Percentiles rank a stretch among this genome's conserved stretches.
Evolutionary conservation across 2,888 invertebrate genomes (phyloP).

Genomic region (Metallyticus violacea): DNA sequence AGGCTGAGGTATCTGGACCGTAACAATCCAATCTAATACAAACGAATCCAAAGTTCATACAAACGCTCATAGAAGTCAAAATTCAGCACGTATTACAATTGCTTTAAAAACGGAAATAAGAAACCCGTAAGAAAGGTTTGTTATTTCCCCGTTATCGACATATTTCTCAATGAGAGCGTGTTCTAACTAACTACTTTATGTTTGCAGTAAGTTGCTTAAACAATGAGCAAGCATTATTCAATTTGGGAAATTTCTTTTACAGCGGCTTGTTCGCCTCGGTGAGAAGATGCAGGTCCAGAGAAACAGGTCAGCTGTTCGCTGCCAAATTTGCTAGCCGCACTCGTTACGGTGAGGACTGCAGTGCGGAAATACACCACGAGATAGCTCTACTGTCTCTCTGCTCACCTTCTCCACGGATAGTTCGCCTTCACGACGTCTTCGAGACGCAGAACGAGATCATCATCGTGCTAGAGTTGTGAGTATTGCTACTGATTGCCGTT

Average conservation of each 20-base stretch:
- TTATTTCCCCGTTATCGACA: too few relatives aligned
- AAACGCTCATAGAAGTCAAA: too few relatives aligned
- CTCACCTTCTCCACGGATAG: conserved; percentile 49
- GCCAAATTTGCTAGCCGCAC: conserved; percentile 56
- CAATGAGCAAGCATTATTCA: neutral
- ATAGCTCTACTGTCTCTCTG: conserved; percentile 53
- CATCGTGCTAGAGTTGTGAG: conserved; percentile 58
- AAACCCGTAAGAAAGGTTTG: too few relatives aligned
- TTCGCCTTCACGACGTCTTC: conserved; percentile 54
- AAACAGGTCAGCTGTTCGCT: conserved; percentile 50
- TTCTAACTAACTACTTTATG: too few relatives aligned
- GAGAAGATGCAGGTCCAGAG: conserved; percentile 49
- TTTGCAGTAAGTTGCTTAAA: too few relatives aligned
- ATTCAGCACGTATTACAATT: too few relatives aligned
- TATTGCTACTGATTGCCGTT: conserved; percentile 26
- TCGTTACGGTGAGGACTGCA: conserved; percentile 53
- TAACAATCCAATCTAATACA: too few relatives aligned
- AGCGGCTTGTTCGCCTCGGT: conserved; percentile 59
- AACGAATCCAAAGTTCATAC: too few relatives aligned
- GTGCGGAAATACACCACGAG: conserved; percentile 54
- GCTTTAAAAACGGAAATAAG: too few relatives aligned
- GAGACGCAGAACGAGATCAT: conserved; percentile 53
- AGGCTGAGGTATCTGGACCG: too few relatives aligned
- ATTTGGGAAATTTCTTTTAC: too few relatives aligned
- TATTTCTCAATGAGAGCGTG: too few relatives aligned